Conservation (phyloP, 2,797 vertebrate genomes). For the Syndactyla subalaris region DNA sequence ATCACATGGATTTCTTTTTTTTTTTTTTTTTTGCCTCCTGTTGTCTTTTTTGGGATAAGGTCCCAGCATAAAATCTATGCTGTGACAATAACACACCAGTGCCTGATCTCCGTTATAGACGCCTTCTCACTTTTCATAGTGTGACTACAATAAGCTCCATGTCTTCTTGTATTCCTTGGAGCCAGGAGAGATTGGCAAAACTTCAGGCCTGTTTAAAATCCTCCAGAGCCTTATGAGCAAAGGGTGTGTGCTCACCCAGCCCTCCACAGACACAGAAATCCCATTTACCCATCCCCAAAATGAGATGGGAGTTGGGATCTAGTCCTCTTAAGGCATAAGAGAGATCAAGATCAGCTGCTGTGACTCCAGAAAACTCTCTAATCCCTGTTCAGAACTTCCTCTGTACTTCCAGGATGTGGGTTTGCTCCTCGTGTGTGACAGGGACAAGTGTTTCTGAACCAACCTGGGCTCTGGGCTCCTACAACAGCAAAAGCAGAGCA, state of each 20-base stretch:
- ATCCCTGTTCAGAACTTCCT: not conserved
- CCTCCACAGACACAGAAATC: not conserved
- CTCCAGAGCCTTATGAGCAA: not conserved
- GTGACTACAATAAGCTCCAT: not conserved
- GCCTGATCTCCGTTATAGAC: not conserved
- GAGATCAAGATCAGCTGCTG: not conserved
- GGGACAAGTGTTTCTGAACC: not conserved
- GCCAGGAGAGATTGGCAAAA: not conserved
- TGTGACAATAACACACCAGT: not conserved
- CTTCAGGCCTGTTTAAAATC: not conserved
- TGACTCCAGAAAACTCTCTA: not conserved
- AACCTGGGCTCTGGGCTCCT: not conserved
- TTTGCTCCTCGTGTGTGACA: rapidly evolving
- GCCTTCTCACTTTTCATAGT: not conserved
- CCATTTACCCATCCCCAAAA: not conserved
- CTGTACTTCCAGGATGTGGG: not conserved
- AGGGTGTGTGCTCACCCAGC: rapidly evolving
- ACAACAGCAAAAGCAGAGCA: not conserved
- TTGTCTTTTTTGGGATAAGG: not conserved
- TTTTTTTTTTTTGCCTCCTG: not conserved
- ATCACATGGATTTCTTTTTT: not conserved
- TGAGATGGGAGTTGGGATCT: not conserved
- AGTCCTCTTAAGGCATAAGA: not conserved
- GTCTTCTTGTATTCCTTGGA: not conserved
- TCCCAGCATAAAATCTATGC: not conserved